These are phyloP conservation scores for Catotricha subobsoleta DNA, from an alignment of 2,888 invertebrate genomes.

Conservation along the genomic window DNA sequence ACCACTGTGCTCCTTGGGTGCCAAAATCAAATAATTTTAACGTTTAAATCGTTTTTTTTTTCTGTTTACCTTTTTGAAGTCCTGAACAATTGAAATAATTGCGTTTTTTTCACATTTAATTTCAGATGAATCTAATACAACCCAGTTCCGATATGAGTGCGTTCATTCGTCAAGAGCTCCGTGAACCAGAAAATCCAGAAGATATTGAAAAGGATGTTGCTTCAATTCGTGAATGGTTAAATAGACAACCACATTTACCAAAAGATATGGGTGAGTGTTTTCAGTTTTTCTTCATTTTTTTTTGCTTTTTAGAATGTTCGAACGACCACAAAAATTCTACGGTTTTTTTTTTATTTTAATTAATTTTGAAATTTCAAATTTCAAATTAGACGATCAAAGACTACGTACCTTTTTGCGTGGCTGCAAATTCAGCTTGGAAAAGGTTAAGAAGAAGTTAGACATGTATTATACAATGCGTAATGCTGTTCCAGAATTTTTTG, in stretches of 20 bases:
- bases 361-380: background rate
- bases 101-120: background rate
- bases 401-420: conserved; percentile 68
- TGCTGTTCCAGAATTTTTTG: conserved; percentile 67
- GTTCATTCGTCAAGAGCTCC: conserved; percentile 47
- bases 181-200: conserved; percentile 37
- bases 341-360: background rate
- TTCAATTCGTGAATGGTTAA: conserved; percentile 47
- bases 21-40: no score
- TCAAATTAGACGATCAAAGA: conserved; percentile 47
- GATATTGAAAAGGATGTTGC: conserved; percentile 41
- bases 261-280: conserved; percentile 38
- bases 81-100: background rate
- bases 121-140: conserved; percentile 32
- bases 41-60: no score
- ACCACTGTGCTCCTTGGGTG: no score
- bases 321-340: no score
- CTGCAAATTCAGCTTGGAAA: conserved; percentile 72
- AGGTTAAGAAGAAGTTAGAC: conserved; percentile 67
- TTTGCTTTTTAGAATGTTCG: background rate
- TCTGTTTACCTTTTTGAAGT: background rate
- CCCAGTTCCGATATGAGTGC: conserved; percentile 49
- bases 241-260: conserved; percentile 47
- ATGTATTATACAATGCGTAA: conserved; percentile 78
- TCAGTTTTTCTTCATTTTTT: background rate